phyloP scores from a whole-genome alignment of 1,140 invertebrate genomes.

The Aethina tumida region DNA sequence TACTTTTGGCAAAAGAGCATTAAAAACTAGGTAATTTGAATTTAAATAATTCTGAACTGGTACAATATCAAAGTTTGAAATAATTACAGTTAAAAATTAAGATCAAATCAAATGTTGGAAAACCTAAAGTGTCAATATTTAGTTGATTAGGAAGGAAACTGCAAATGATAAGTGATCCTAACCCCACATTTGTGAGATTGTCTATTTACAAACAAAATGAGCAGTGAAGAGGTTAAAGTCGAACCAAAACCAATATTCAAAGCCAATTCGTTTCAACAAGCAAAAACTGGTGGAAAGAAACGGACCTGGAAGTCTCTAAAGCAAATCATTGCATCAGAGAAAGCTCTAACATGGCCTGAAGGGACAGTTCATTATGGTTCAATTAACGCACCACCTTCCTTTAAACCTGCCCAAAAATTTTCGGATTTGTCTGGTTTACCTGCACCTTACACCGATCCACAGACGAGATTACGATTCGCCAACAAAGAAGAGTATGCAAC shows the following conservation, averaged over 20 bases:
- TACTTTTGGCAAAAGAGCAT: no score
- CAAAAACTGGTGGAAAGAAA: constrained; percentile 48
- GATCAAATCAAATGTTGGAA: no score
- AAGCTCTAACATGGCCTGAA: constrained; percentile 55
- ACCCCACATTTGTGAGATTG: no score
- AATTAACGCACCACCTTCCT: constrained; percentile 84
- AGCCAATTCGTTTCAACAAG: constrained; percentile 25
- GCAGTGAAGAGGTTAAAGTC: constrained; percentile 19
- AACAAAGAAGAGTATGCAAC: constrained; percentile 78
- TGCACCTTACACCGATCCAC: constrained; percentile 81
- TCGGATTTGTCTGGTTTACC: constrained; percentile 84
- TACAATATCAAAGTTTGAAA: no score
- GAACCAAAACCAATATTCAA: constrained; percentile 31
- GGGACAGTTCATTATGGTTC: constrained; percentile 63
- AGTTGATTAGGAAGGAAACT: no score
- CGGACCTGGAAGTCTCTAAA: constrained; percentile 67
- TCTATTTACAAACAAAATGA: no score
- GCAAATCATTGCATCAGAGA: constrained; percentile 65
- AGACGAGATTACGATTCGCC: constrained; percentile 77
- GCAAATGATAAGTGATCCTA: no score
- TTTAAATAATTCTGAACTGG: no score
- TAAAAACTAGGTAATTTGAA: no score
- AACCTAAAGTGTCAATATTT: no score
- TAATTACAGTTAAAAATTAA: no score
- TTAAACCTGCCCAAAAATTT: constrained; percentile 85